phyloP scores from a whole-genome alignment of 2,113 vertebrate species.

The Gnathonemus echidnorhynchus region DNA sequence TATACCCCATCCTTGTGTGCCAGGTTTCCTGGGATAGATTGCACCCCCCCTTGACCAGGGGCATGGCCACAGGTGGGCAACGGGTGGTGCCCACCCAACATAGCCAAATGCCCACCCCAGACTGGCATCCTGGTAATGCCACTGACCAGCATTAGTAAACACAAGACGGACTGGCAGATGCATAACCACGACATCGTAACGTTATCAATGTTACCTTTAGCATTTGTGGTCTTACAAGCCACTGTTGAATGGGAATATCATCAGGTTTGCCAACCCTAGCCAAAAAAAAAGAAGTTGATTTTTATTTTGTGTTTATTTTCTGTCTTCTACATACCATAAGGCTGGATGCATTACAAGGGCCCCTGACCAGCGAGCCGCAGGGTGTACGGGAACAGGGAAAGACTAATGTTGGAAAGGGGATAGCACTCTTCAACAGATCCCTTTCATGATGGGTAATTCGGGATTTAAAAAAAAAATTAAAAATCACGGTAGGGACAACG shows the following conservation, averaged over 20 bases:
- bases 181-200: neutral
- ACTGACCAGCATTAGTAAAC: neutral
- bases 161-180: neutral
- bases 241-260: neutral
- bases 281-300: neutral
- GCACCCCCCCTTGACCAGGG: neutral
- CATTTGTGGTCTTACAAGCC: neutral
- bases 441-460: neutral
- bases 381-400: neutral
- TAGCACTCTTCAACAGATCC: neutral
- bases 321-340: neutral
- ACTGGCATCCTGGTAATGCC: neutral
- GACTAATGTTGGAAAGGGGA: neutral
- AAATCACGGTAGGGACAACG: neutral
- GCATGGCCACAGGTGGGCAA: neutral
- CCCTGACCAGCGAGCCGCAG: neutral
- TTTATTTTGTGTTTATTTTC: neutral
- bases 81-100: neutral
- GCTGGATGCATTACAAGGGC: neutral
- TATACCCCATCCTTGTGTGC: neutral
- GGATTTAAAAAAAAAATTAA: neutral
- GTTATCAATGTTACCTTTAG: neutral
- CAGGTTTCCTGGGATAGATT: neutral
- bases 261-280: neutral
- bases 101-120: neutral